phyloP scores from a whole-genome alignment of 2,113 vertebrate genomes.

The Poeciliopsis turrubarensis region DNA sequence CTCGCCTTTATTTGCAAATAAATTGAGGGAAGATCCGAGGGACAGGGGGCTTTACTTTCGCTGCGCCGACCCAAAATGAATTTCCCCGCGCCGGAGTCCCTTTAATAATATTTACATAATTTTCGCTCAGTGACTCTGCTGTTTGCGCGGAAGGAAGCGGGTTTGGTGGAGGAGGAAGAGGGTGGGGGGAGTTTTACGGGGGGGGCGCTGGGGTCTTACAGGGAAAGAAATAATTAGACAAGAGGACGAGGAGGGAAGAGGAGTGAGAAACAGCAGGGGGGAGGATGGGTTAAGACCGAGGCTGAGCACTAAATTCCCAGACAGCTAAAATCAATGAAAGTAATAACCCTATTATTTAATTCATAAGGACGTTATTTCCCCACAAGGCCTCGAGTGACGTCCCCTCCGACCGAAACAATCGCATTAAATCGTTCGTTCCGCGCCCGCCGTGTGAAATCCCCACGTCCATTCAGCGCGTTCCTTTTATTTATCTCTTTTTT shows the following conservation, averaged over 20 bases:
- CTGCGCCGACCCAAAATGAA: conserved; percentile 90
- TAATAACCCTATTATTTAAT: conserved; percentile 81
- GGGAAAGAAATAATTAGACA: conserved; percentile 94
- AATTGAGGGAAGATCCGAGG: conserved; percentile 99
- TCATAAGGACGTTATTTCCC: conserved; percentile 79
- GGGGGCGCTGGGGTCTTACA: conserved; percentile 80
- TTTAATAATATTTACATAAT: conserved; percentile 99
- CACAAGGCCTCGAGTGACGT: conserved; percentile 76
- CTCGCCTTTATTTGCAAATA: conserved; percentile 99
- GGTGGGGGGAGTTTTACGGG: no score
- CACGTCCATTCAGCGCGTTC: conserved; percentile 55
- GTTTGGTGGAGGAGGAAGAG: no score
- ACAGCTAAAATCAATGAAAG: conserved; percentile 81
- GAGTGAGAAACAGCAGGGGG: conserved; percentile 51
- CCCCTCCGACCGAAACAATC: conserved; percentile 79
- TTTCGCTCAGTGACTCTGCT: conserved; percentile 94
- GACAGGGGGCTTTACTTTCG: conserved; percentile 86
- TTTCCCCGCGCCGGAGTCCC: conserved; percentile 93
- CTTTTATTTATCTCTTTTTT: conserved; percentile 24
- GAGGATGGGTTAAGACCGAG: conserved; percentile 61
- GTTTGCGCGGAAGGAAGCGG: conserved; percentile 96
- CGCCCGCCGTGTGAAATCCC: conserved; percentile 64
- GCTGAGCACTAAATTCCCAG: conserved; percentile 75
- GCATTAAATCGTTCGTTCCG: conserved; percentile 75
- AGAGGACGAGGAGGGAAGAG: conserved; percentile 63